phyloP scores from a whole-genome alignment of 2,113 vertebrate genomes.

The Mugil cephalus region DNA sequence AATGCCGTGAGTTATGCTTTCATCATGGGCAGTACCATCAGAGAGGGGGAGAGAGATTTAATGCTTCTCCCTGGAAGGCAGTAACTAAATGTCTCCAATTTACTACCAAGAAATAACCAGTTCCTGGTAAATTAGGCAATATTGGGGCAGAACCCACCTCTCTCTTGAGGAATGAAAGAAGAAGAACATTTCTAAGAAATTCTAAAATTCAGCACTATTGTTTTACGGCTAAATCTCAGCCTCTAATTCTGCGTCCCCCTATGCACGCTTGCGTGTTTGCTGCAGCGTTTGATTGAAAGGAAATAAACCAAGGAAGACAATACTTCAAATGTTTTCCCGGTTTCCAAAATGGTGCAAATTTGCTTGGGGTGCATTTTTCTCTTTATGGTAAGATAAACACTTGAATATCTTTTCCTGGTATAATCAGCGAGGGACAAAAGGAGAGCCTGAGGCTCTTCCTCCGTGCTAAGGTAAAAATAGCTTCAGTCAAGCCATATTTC shows the following conservation, averaged over 20 bases:
- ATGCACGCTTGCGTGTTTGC: background rate
- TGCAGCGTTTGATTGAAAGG: constrained; percentile 12
- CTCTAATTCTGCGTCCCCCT: background rate
- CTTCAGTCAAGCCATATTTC: constrained; percentile 37
- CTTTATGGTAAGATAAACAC: constrained; percentile 5
- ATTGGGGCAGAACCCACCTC: constrained; percentile 22
- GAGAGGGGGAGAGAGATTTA: constrained; percentile 22
- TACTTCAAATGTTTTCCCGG: background rate
- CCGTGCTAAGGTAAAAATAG: constrained; percentile 49
- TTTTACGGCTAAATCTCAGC: background rate
- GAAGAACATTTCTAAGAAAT: constrained; percentile 5
- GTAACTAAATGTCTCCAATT: constrained; percentile 33
- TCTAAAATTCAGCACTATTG: background rate
- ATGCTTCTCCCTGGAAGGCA: constrained; percentile 15
- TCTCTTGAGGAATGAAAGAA: background rate
- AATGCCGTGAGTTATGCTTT: constrained; percentile 32
- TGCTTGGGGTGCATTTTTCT: background rate
- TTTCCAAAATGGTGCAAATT: constrained; percentile 22
- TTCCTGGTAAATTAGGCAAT: constrained; percentile 43
- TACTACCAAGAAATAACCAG: constrained; percentile 25
- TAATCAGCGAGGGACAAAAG: constrained; percentile 24
- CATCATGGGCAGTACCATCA: constrained; percentile 16
- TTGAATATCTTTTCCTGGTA: constrained; percentile 1
- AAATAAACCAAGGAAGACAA: background rate
- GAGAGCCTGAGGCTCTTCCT: constrained; percentile 24